phyloP scores from a whole-genome alignment of 2,797 vertebrate species.

The Sebastes hubbsi region DNA sequence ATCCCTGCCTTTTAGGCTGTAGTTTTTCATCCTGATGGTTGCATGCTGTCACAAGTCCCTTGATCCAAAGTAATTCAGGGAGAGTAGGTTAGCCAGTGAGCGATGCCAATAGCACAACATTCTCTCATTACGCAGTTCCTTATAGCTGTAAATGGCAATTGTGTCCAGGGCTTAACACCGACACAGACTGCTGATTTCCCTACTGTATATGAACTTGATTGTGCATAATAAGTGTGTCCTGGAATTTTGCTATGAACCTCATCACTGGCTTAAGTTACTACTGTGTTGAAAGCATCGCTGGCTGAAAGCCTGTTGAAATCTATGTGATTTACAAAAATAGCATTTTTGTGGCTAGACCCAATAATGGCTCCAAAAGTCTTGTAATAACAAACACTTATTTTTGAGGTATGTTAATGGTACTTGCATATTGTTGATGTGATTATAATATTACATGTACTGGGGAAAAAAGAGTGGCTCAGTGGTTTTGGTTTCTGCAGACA shows the following conservation, averaged over 20 bases:
- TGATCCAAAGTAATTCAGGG: slow-evolving; percentile 10
- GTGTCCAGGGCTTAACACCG: slow-evolving; percentile 10
- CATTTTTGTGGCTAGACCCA: neutral
- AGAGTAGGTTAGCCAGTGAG: slow-evolving; percentile 14
- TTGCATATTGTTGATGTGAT: neutral
- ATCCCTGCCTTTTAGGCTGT: slow-evolving; percentile 7
- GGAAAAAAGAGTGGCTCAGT: neutral
- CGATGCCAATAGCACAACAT: slow-evolving; percentile 6
- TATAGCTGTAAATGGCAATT: slow-evolving; percentile 25
- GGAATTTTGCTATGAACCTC: neutral
- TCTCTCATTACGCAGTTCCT: neutral
- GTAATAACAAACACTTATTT: neutral
- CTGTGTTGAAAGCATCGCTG: neutral
- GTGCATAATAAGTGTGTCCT: neutral
- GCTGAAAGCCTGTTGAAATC: neutral
- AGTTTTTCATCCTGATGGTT: slow-evolving; percentile 37
- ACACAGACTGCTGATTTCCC: neutral
- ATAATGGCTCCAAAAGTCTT: neutral
- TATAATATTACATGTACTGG: neutral
- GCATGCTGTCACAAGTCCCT: slow-evolving; percentile 12
- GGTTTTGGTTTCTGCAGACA: neutral
- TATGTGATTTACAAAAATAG: neutral
- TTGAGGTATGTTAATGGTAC: slow-evolving; percentile 1
- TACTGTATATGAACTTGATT: neutral
- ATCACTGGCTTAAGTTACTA: neutral